Evolutionary conservation across 1,140 invertebrate genomes (phyloP), one percentile per base, ranked within the genome.

Genomic region (Drosophila bipectinata): DNA sequence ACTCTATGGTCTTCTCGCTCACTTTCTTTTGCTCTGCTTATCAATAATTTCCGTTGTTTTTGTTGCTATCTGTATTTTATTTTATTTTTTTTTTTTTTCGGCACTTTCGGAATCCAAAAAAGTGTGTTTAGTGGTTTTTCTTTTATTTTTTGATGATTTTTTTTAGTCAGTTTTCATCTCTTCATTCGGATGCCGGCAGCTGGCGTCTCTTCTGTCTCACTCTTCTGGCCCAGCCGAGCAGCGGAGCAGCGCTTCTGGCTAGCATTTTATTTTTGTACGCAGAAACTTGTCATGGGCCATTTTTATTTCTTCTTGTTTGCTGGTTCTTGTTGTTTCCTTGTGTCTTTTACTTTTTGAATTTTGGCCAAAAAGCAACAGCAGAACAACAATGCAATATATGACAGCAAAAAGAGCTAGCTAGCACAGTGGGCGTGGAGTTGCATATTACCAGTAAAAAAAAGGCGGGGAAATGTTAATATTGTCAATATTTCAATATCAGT

Each of bases 181-280:
- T 9, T 9, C 34, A 6, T 28, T 28, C 26, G 5, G 26, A 28
- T 28, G 26, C 26, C 26, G 26, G 26, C 26, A 28, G 26, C 26
- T 34, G 32, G 32, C 51, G 63, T 67, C 32, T 68, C 14, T 26
- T 26, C 14, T 60, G 18, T 55, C 21, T 21, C 51, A 14, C 5
- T 32, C 18, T 26, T 30, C n/a, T 28, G 26, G 26, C 26, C 26
- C 26, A 28, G 26, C 26, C 26, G 26, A 28, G 26, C 18, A 18
- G 18, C 18, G 18, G 18, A 18, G 18, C 18, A 18, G 18, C 26
- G 26, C 14, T 32, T 32, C 30, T 21, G 28, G 12, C 77, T 57
- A 77, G 53, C 54, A 67, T 78, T 71, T 87, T 85, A 85, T 85
- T 85, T 87, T 87, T 87, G 77, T 78, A 85, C 78, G 49, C 44